These are phyloP conservation scores for Nannoperca obscura DNA, from an alignment of 2,797 vertebrate genomes.

Conservation along the genomic window DNA sequence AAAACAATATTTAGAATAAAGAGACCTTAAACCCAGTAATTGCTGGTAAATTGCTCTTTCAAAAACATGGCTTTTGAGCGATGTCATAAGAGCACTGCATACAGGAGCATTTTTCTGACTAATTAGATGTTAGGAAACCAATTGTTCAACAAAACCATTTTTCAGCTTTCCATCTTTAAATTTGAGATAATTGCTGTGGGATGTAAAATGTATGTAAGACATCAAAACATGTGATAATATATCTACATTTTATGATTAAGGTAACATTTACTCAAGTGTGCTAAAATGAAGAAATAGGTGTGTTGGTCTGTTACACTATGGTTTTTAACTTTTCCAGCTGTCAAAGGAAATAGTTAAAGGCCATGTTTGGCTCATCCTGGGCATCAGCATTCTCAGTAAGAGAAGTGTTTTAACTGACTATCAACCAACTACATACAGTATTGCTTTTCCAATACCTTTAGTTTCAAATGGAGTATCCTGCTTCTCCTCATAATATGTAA, in stretches of 20 bases:
- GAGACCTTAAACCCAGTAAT: neutral
- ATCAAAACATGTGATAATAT: neutral
- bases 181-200: neutral
- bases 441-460: conserved; percentile 67
- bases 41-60: neutral
- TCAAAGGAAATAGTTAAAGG: neutral
- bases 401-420: conserved; percentile 45
- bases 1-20: neutral
- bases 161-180: neutral
- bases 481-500: conserved; percentile 52
- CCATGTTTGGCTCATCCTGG: conserved; percentile 1
- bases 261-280: neutral
- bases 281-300: neutral
- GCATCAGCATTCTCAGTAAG: conserved; percentile 25
- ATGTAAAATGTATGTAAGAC: neutral
- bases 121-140: neutral
- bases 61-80: neutral
- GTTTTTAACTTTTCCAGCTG: neutral
- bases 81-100: neutral
- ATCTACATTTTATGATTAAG: neutral
- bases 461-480: conserved; percentile 55
- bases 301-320: neutral
- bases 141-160: neutral
- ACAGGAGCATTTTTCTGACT: neutral
- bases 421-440: conserved; percentile 30